Percentiles rank a stretch among this genome's conserved stretches.
phyloP scores from a whole-genome alignment of 1,140 invertebrate species.

The Drosophila setifemur region DNA sequence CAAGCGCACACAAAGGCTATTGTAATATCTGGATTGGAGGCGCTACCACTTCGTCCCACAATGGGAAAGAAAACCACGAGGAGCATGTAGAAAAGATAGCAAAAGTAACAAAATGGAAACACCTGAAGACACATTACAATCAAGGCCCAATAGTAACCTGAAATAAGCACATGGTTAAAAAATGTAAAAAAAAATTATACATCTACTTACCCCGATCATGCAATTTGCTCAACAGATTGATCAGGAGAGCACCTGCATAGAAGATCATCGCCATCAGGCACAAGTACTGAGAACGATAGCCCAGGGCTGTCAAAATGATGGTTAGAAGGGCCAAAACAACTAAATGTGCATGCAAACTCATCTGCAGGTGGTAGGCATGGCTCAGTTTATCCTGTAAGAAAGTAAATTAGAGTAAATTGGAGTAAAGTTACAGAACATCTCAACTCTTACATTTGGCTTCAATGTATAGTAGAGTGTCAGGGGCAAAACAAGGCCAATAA shows the following conservation, averaged over 20 bases:
- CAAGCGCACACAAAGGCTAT: slow-evolving; percentile 82
- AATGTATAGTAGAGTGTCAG: slow-evolving; percentile 33
- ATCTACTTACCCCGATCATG: slow-evolving; percentile 62
- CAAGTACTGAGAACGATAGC: slow-evolving; percentile 53
- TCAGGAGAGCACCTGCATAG: slow-evolving; percentile 44
- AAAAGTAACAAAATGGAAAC: slow-evolving; percentile 84
- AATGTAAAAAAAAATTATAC: not conserved
- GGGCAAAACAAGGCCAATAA: slow-evolving; percentile 71
- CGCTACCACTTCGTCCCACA: slow-evolving; percentile 86
- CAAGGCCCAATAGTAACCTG: slow-evolving; percentile 85
- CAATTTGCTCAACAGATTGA: slow-evolving; percentile 61
- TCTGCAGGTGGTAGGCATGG: slow-evolving; percentile 42
- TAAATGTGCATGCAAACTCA: slow-evolving; percentile 51
- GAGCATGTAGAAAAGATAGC: slow-evolving; percentile 85
- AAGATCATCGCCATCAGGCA: slow-evolving; percentile 62
- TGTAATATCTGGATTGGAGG: slow-evolving; percentile 85
- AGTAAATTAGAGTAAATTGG: not conserved
- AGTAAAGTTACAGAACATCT: accelerated
- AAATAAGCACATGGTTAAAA: not conserved
- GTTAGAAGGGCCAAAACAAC: slow-evolving; percentile 41
- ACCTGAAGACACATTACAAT: slow-evolving; percentile 82
- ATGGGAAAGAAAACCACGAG: slow-evolving; percentile 87
- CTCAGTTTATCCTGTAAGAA: slow-evolving; percentile 40
- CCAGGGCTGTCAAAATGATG: slow-evolving; percentile 27
- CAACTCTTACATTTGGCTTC: slow-evolving; percentile 84